Evolutionary conservation across 1,140 invertebrate species (phyloP).

Genomic region (Ruditapes philippinarum): DNA sequence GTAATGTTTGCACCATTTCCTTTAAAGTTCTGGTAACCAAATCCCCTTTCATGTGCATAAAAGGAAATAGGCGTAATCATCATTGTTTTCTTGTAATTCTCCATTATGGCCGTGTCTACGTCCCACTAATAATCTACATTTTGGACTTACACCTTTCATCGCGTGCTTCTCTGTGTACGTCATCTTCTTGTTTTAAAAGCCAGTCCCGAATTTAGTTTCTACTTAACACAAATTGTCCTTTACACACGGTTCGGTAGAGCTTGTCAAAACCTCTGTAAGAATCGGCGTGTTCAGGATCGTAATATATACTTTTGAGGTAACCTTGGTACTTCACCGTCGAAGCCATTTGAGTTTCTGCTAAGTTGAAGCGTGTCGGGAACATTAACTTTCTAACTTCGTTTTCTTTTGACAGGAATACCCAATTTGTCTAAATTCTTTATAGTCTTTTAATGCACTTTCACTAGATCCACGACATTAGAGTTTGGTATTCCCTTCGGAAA

Average conservation of each 20-base stretch:
- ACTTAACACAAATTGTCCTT: slow-evolving; percentile 37
- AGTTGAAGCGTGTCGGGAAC: neutral
- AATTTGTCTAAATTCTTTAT: slow-evolving; percentile 23
- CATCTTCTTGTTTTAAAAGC: slow-evolving; percentile 57
- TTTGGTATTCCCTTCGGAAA: neutral
- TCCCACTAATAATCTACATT: slow-evolving; percentile 50
- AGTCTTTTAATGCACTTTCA: slow-evolving; percentile 59
- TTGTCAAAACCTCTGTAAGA: slow-evolving; percentile 12
- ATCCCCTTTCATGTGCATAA: slow-evolving; percentile 33
- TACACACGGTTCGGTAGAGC: slow-evolving; percentile 29
- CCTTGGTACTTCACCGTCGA: slow-evolving; percentile 27
- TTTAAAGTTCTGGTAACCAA: neutral
- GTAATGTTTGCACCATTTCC: slow-evolving; percentile 20
- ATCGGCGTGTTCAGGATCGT: slow-evolving; percentile 27
- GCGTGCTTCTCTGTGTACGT: slow-evolving; percentile 21
- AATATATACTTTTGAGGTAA: slow-evolving; percentile 38
- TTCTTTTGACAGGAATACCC: slow-evolving; percentile 1
- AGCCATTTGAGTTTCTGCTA: slow-evolving; percentile 27
- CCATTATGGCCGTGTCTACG: slow-evolving; percentile 49
- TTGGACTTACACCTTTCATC: neutral
- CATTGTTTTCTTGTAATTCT: slow-evolving; percentile 42
- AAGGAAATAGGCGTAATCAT: slow-evolving; percentile 47
- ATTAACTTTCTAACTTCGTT: neutral
- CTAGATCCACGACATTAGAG: slow-evolving; percentile 48
- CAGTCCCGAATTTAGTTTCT: slow-evolving; percentile 34